phyloP scores from a whole-genome alignment of 1,140 invertebrate species.

The Heliconius melpomene region DNA sequence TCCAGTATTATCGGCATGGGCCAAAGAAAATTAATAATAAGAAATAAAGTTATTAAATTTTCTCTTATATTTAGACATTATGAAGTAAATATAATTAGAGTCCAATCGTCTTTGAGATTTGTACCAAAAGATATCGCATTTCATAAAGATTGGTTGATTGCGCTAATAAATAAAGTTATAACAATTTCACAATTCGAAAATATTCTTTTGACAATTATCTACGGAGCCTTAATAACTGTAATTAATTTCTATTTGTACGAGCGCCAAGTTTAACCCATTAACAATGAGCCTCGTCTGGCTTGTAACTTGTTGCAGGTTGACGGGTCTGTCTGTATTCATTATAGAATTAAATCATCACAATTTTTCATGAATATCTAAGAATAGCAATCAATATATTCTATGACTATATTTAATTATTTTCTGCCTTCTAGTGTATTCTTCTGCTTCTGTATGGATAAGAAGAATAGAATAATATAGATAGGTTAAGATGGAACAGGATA shows the following conservation, averaged over 20 bases:
- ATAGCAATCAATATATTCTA: background rate
- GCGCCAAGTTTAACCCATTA: constrained; percentile 10
- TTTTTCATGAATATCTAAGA: background rate
- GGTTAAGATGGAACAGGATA: no score
- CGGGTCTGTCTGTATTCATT: background rate
- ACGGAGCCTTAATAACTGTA: background rate
- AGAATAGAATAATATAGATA: no score
- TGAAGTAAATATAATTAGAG: no score
- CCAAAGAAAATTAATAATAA: no score
- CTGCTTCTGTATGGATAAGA: background rate
- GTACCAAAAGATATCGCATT: background rate
- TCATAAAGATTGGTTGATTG: background rate
- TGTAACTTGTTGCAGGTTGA: constrained; percentile 16
- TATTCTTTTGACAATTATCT: background rate
- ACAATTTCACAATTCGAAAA: background rate
- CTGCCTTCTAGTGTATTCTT: background rate
- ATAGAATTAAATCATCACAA: background rate
- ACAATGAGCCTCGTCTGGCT: background rate
- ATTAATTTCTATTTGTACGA: constrained; percentile 4
- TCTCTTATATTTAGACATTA: no score
- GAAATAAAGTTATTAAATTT: no score
- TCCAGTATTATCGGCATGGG: no score
- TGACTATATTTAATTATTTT: background rate
- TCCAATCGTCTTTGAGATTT: no score
- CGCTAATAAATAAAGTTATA: background rate